Conservation (phyloP, 37 sponge, comb jelly and placozoan genomes). For the Cliona cf. orientalis region DNA sequence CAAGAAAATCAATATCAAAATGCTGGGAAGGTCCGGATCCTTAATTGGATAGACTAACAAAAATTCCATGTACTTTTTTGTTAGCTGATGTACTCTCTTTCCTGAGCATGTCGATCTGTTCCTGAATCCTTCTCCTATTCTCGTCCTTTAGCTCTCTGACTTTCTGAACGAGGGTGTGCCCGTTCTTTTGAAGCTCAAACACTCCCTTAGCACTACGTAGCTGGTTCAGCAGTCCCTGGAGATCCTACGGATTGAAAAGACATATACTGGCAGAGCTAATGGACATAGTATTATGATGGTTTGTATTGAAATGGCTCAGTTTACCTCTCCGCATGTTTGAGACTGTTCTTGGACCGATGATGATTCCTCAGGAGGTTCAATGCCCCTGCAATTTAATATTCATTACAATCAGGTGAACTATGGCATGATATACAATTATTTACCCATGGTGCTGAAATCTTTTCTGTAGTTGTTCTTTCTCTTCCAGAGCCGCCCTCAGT, state of each 20-base stretch:
- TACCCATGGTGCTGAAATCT: not conserved
- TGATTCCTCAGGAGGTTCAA: not conserved
- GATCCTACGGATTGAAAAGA: no score
- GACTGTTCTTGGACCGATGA: not conserved
- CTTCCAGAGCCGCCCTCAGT: slow-evolving; percentile 19
- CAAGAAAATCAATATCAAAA: not conserved
- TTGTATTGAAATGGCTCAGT: no score
- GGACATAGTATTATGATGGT: no score
- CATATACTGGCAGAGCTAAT: no score
- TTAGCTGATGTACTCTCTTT: slow-evolving; percentile 22
- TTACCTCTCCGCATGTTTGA: not conserved
- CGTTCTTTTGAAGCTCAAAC: slow-evolving; percentile 16
- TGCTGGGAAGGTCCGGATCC: not conserved
- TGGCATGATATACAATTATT: not conserved
- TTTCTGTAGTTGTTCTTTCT: not conserved
- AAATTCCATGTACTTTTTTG: slow-evolving; percentile 4
- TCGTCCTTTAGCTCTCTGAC: slow-evolving; percentile 11
- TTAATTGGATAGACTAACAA: not conserved
- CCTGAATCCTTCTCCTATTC: not conserved
- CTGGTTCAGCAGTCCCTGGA: not conserved
- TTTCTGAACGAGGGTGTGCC: slow-evolving; percentile 12
- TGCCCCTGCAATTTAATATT: not conserved
- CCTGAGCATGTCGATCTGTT: slow-evolving; percentile 27
- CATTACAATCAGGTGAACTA: no score
- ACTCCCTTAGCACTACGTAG: slow-evolving; percentile 3